Base-by-base conservation (phyloP, 2,113 vertebrate genomes). In the Gymnobelideus leadbeateri region DNA sequence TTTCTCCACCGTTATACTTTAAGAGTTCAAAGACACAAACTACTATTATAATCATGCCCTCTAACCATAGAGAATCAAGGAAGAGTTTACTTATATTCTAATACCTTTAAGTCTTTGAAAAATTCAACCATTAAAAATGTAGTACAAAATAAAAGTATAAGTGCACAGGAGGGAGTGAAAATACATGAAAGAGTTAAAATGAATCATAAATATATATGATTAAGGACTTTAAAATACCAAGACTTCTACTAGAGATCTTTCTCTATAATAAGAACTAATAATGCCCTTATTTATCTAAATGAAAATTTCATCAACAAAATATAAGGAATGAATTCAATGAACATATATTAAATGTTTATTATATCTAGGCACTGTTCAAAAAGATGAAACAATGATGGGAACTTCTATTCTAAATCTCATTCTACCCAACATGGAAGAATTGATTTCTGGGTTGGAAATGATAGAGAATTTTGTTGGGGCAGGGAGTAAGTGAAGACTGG, bases 41-140 rank as follows among this genome's bases (percentile, higher is more conserved):
- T 2, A 51, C 49, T 89, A 47, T 47, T 55, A 47, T 14, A 89
- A 96, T 96, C 14, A 31, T 47, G 4, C 8, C 16, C 93, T 97
- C 92, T 54, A 50, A 61, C 7, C 23, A 91, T 92, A 89, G 37
- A 23, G 91, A 2, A 93, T 93, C 46, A 93, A 10, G 12, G 51
- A 96, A 93, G 19, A n/a, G 3, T 89, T 61, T 21, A 52, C 28
- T 50, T 93, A 19, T 49, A 91, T 53, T 94, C 26, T 92, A 50
- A 90, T 28, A 31, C 3, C 47, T 90, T 28, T 90, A 90, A 90
- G 12, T 90, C 47, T n/a, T 50, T 50, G 89, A 90, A 50, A 90
- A 90, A 90, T 10, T 90, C 47, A 50, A 28, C 28, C 10, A 50
- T 50, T 49, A 90, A 28, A 90, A 90, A 50, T 90, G 26, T 50